phyloP scores from a whole-genome alignment of 1,140 invertebrate genomes.

The Melipona quadrifasciata region DNA sequence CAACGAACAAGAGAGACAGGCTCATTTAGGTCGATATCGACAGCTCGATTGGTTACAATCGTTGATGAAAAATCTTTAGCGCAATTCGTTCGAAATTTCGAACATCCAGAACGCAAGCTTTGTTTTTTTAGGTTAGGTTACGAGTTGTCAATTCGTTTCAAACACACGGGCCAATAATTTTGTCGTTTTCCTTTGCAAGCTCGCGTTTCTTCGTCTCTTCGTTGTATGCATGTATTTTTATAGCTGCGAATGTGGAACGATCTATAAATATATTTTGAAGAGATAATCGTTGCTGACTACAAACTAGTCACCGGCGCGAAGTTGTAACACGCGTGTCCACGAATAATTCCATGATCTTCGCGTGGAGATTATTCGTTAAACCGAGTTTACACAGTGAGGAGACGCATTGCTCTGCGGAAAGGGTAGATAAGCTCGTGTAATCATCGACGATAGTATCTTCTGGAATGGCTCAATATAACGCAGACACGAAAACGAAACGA shows the following conservation, averaged over 20 bases:
- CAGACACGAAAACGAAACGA: background rate
- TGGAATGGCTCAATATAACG: slow-evolving; percentile 18
- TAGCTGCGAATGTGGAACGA: background rate
- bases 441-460: slow-evolving; percentile 18
- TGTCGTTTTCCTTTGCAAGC: too few species aligned
- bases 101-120: too few species aligned
- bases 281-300: too few species aligned
- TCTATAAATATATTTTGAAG: background rate
- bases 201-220: too few species aligned
- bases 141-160: too few species aligned
- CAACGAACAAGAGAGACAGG: background rate
- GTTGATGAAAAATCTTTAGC: background rate
- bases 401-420: slow-evolving; percentile 3
- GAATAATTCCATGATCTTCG: slow-evolving; percentile 8
- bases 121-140: background rate
- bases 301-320: background rate
- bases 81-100: background rate
- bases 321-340: background rate
- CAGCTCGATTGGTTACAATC: too few species aligned
- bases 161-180: too few species aligned
- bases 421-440: slow-evolving; percentile 45
- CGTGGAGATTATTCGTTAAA: slow-evolving; percentile 14
- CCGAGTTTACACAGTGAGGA: slow-evolving; percentile 29
- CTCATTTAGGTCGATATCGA: background rate
- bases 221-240: too few species aligned